Evolutionary conservation across 1,140 invertebrate species (phyloP), one percentile per base, ranked within the genome.

Genomic region (Globodera ellingtonae): DNA sequence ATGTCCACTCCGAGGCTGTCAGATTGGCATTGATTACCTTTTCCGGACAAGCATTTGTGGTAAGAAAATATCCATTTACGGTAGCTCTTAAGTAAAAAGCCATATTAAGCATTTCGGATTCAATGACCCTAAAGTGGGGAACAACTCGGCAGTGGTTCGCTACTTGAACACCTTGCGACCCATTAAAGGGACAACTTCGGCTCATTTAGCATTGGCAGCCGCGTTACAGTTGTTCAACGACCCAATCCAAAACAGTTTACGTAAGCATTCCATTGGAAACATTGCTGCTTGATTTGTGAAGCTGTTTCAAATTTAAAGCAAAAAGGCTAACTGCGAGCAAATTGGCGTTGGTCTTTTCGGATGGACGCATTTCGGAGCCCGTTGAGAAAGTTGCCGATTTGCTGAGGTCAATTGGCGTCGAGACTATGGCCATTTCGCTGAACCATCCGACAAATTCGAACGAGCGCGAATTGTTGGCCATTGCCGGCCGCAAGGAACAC

Each of bases 1-100:
- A 88, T 71, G 78, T 88, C 59, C 86, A 88, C 76, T 85, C 88
- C 13, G 88, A 88, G 62, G 87, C 87, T 18, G 87, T 88, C 62
- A 73, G 88, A 46, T 66, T 88, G 46, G 81, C 87, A 15, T 72
- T 88, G 59, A 86, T 88, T 70, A 89, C 87, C 24, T 88, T 86
- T 74, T 89, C 88, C 24, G 87, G 87, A 62, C 81, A 83, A 59
- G 75, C 82, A n/a, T 89, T 85, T 78, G 46, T 85, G 21, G 67
- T 72, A n/a, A 44, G 73, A 9, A 15, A 10, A 10, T 62, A 13
- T 13, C 44, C 71, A 72, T 15, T 3, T 72, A 15, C 44, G 21
- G 13, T 15, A 35, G 35, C 35, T 35, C 35, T 67, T 18, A 67
- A 67, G 13, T 70, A 47, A 35, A 3, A 35, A 47, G 8, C 24